Base-by-base conservation (phyloP, 2,888 invertebrate genomes). In the Conchocele bisecta region DNA sequence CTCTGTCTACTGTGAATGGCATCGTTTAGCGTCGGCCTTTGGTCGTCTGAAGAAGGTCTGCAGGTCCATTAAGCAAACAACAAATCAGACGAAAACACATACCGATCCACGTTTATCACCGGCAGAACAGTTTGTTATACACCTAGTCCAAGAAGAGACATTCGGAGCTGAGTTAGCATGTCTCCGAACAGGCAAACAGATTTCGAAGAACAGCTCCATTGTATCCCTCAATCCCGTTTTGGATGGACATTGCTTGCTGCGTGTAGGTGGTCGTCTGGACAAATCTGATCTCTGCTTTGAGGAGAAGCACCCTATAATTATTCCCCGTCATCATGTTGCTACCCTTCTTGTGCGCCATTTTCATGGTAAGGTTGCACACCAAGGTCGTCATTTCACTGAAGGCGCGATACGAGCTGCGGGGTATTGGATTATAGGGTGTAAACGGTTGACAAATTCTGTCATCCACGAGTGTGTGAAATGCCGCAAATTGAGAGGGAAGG, bases 311-410 rank as follows among this genome's bases (percentile, higher is more conserved):
- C 74, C 77, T 1, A 20, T 42, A 7, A 61, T 68, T 26, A 29
- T 74, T 5, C 71, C 74, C 3, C 46, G 42, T 22, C 35, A 58
- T 31, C 76, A 76, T 35, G 35, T 79, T 26, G 65, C 60, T 6
- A 44, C 22, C 11, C 42, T 79, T 3, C 22, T 80, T 9, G 46
- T 77, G 1, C 48, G 66, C 20, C 58, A 71, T 46, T 75, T 41
- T 39, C 80, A 73, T 53, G 50, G 24, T 11, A 7, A 39, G 0
- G 61, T 77, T 9, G 29, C 72, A 3, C 80, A 80, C 41, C 77
- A 80, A 39, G 75, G 80, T 3, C 44, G 76, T 13, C 69, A 61
- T 33, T 58, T 81, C 17, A 81, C 81, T 15, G 68, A 79, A 39
- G 77, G 70, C 17, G 70, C 75, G 3, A 44, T 79, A 4, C 24